phyloP scores from a whole-genome alignment of 2,888 invertebrate species.

The Lochmaea crataegi region DNA sequence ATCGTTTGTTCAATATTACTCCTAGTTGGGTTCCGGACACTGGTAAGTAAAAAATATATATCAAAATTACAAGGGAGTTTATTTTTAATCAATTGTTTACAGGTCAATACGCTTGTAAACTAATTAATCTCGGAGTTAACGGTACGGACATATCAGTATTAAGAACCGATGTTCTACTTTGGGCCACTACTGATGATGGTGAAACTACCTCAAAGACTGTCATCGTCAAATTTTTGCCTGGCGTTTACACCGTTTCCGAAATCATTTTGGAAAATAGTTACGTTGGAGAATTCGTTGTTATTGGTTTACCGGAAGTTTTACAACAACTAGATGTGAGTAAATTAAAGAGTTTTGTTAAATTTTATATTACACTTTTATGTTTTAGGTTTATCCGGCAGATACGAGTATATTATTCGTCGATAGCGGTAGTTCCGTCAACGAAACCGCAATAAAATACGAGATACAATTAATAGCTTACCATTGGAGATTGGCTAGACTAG shows the following conservation, averaged over 20 bases:
- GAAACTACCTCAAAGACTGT: conserved; percentile 55
- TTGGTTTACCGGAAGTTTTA: conserved; percentile 70
- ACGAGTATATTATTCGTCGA: conserved; percentile 57
- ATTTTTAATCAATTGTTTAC: conserved; percentile 34
- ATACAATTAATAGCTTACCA: conserved; percentile 62
- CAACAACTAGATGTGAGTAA: conserved; percentile 67
- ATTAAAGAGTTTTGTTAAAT: neutral
- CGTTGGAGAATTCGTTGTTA: conserved; percentile 61
- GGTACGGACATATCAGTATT: conserved; percentile 55
- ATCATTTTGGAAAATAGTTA: conserved; percentile 49
- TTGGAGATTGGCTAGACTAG: conserved; percentile 61
- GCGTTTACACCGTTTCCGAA: conserved; percentile 54
- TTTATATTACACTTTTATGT: neutral
- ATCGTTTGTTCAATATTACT: conserved; percentile 59
- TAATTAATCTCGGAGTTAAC: conserved; percentile 54
- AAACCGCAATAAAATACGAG: conserved; percentile 51
- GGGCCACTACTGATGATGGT: conserved; percentile 55
- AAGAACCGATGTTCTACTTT: conserved; percentile 58
- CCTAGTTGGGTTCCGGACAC: conserved; percentile 61
- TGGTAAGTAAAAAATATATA: conserved; percentile 49
- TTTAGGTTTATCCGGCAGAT: conserved; percentile 59
- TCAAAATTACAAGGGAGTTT: too few species aligned
- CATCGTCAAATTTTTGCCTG: conserved; percentile 60
- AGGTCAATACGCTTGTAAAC: conserved; percentile 62
- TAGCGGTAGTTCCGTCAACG: conserved; percentile 48